A percentile compares a stretch with the other conserved stretches of the same genome.
Conservation (phyloP, 2,888 invertebrate species). For the Exocentrus adspersus region DNA sequence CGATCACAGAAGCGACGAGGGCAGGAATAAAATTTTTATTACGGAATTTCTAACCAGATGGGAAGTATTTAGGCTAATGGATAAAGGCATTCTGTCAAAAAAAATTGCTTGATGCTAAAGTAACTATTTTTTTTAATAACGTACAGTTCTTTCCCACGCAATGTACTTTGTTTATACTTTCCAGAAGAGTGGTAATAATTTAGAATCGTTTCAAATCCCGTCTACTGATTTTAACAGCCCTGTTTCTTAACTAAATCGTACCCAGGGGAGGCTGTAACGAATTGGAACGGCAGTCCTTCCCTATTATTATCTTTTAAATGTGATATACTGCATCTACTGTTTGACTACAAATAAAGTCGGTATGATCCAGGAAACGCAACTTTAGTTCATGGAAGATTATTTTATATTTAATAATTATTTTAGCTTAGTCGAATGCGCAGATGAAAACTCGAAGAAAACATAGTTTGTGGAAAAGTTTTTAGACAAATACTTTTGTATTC, state of each 20-base stretch:
- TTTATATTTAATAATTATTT: no score
- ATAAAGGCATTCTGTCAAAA: not conserved
- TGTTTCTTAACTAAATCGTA: slow-evolving; percentile 29
- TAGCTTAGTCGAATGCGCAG: no score
- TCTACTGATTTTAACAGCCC: slow-evolving; percentile 31
- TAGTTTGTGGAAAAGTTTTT: no score
- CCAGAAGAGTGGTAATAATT: not conserved
- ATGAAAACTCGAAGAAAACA: no score
- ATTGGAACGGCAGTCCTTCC: slow-evolving; percentile 15
- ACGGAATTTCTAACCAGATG: not conserved
- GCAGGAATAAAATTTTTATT: not conserved
- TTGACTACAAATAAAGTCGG: slow-evolving; percentile 15
- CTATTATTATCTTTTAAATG: slow-evolving; percentile 17
- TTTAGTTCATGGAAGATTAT: no score
- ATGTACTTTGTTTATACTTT: slow-evolving; percentile 10
- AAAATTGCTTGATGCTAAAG: not conserved
- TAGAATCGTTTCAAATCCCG: slow-evolving; percentile 11
- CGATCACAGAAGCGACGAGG: not conserved
- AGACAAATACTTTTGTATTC: no score
- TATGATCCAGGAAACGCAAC: not conserved
- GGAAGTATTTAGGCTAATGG: not conserved
- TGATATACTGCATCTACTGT: slow-evolving; percentile 18
- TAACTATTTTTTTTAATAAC: not conserved
- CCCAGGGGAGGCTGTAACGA: slow-evolving; percentile 30
- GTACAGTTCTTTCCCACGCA: no score